These are phyloP conservation scores for Lycophotia porphyrea DNA, from an alignment of 2,888 invertebrate genomes.

Conservation along the genomic window DNA sequence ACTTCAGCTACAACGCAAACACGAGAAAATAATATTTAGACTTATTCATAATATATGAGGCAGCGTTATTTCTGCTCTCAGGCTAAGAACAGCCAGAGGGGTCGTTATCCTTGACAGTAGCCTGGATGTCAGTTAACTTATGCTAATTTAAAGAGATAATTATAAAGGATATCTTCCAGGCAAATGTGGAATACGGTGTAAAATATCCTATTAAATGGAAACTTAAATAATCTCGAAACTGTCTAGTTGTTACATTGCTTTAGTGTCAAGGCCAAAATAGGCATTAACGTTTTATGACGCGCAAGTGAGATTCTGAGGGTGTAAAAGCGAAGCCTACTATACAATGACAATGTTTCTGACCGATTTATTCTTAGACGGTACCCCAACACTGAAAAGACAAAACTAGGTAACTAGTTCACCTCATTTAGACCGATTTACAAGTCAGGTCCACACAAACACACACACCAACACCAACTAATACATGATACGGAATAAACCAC, in stretches of 20 bases:
- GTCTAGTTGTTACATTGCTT: background rate
- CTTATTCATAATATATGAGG: conserved; percentile 1
- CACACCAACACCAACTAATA: conserved; percentile 5
- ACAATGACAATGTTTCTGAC: background rate
- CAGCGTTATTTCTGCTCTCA: conserved; percentile 5
- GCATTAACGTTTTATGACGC: background rate
- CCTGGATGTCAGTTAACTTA: background rate
- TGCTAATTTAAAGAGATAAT: background rate
- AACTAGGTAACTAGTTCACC: background rate
- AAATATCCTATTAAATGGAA: background rate
- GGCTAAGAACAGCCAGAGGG: background rate
- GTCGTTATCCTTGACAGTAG: background rate
- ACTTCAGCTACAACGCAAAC: conserved; percentile 21
- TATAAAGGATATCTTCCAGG: background rate
- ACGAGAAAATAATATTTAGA: conserved; percentile 17
- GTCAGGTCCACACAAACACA: background rate
- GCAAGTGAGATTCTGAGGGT: background rate
- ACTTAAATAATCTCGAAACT: background rate
- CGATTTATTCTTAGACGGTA: background rate
- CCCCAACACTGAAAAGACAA: background rate
- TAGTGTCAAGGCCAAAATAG: background rate
- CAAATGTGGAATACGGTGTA: background rate
- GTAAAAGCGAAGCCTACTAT: background rate
- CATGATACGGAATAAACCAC: background rate
- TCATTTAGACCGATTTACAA: background rate